Base-by-base conservation (phyloP, 2,888 invertebrate species). In the Tenthredo mesomela region DNA sequence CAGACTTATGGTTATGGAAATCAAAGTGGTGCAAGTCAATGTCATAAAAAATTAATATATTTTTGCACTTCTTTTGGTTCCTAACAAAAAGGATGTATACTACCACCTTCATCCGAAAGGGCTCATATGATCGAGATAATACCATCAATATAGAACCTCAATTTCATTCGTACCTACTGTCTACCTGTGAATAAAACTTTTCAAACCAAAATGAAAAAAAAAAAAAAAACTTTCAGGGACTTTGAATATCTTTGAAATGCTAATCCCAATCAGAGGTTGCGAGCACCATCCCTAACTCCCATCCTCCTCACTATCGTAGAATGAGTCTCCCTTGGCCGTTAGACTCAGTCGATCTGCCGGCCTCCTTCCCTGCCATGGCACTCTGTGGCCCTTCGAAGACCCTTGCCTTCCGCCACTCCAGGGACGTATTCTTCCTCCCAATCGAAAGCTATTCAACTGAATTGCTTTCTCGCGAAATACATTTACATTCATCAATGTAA, bases 401-500 rank as follows among this genome's bases (percentile, higher is more conserved):
- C 82, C 82, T 82, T 61, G 67, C 82, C 82, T 82, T 37, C 18
- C 67, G 29, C 82, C 29, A 65, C 82, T 65, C 67, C 21, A 47
- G 47, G 47, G 67, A 82, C 82, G 82, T 70, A 82, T 82, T 82
- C 82, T 67, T 82, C 67, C 33, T 82, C n/a, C 43, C 82, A 82
- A 82, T 82, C 82, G 82, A 82, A 70, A 82, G 82, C 82, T 70
- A 82, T 82, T 82, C 82, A 67, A 70, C 82, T 82, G 70, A 82
- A 82, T 82, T 82, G 82, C 82, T 82, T 82, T 82, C 47, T 67
- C 82, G 82, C 47, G 65, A 82, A 82, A 82, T 82, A 82, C 82
- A 82, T 82, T 82, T 67, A 82, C 82, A 82, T 82, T 82, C 82
- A 70, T 82, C 82, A 82, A 82, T 82, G 67, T 82, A 82, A 82